phyloP scores from a whole-genome alignment of 2,797 vertebrate genomes.

The Sebastes cheni region DNA sequence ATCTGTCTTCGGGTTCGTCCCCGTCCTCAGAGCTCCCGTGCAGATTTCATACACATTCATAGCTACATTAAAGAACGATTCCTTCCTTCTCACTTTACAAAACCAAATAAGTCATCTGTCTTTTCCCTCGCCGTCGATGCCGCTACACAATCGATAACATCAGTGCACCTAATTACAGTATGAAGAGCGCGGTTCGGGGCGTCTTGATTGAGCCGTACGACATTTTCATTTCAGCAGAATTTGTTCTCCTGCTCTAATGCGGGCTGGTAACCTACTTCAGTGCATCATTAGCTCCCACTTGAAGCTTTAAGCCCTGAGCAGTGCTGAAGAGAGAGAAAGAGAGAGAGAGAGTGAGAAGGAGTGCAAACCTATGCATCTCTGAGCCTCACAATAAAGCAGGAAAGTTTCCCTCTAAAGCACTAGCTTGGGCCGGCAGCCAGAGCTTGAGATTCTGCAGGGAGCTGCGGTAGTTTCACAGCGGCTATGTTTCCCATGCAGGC shows the following conservation, averaged over 20 bases:
- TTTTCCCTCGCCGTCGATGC: conserved; percentile 22
- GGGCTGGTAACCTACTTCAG: conserved; percentile 76
- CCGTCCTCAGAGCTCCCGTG: neutral
- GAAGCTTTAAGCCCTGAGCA: conserved; percentile 53
- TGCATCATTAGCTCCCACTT: conserved; percentile 72
- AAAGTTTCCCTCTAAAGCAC: conserved; percentile 56
- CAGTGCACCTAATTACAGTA: conserved; percentile 64
- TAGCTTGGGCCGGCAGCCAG: conserved; percentile 47
- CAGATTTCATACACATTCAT: conserved; percentile 16
- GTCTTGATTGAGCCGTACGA: conserved; percentile 54
- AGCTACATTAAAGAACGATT: neutral
- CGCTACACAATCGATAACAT: conserved; percentile 49
- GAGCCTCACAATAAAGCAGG: conserved; percentile 41
- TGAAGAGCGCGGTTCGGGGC: conserved; percentile 20
- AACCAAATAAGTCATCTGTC: conserved; percentile 55
- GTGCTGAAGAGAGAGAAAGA: conserved; percentile 35
- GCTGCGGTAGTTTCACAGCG: conserved; percentile 19
- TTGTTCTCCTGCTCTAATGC: conserved; percentile 52
- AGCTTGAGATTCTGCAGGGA: conserved; percentile 44
- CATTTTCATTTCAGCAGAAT: conserved; percentile 62
- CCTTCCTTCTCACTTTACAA: conserved; percentile 27
- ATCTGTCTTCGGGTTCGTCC: neutral
- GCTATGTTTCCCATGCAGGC: conserved; percentile 22
- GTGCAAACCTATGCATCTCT: conserved; percentile 44
- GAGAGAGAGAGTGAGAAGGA: conserved; percentile 2